A percentile compares a stretch with the other conserved stretches of the same genome.
phyloP scores from a whole-genome alignment of 2,888 invertebrate genomes.

The Pollenia labialis region DNA sequence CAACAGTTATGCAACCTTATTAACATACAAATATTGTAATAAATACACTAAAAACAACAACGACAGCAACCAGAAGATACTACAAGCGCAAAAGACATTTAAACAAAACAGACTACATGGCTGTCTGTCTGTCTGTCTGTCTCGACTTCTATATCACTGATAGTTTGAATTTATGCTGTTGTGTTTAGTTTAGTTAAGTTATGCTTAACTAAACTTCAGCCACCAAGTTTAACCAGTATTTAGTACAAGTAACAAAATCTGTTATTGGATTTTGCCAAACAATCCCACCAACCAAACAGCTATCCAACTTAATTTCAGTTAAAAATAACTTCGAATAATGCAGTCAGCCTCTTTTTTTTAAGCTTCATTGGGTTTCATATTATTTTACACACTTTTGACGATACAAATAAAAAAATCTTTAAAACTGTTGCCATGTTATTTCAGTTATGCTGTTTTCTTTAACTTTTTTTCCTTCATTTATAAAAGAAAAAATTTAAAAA shows the following conservation, averaged over 20 bases:
- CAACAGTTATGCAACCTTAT: slow-evolving; percentile 72
- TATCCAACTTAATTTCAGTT: slow-evolving; percentile 36
- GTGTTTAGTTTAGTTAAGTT: slow-evolving; percentile 41
- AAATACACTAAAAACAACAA: slow-evolving; percentile 49
- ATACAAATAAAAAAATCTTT: slow-evolving; percentile 20
- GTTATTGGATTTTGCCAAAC: slow-evolving; percentile 45
- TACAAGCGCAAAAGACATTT: slow-evolving; percentile 20
- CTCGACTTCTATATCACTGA: slow-evolving; percentile 52
- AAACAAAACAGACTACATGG: slow-evolving; percentile 4
- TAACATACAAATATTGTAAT: slow-evolving; percentile 66
- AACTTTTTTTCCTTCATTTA: slow-evolving; percentile 34
- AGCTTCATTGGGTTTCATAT: slow-evolving; percentile 65
- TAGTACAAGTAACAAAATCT: slow-evolving; percentile 67
- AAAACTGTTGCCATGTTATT: slow-evolving; percentile 36
- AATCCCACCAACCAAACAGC: slow-evolving; percentile 45
- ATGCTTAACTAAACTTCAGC: slow-evolving; percentile 63
- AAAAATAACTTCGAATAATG: slow-evolving; percentile 67
- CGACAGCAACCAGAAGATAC: slow-evolving; percentile 24
- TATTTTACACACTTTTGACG: slow-evolving; percentile 34
- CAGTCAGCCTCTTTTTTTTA: slow-evolving; percentile 67
- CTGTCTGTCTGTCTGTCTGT: background rate
- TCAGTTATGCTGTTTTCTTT: slow-evolving; percentile 38
- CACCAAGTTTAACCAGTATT: slow-evolving; percentile 72
- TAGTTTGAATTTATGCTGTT: slow-evolving; percentile 41
- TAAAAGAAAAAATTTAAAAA: background rate